phyloP scores from a whole-genome alignment of 2,113 vertebrate species.

The Pollimyrus isidori region DNA sequence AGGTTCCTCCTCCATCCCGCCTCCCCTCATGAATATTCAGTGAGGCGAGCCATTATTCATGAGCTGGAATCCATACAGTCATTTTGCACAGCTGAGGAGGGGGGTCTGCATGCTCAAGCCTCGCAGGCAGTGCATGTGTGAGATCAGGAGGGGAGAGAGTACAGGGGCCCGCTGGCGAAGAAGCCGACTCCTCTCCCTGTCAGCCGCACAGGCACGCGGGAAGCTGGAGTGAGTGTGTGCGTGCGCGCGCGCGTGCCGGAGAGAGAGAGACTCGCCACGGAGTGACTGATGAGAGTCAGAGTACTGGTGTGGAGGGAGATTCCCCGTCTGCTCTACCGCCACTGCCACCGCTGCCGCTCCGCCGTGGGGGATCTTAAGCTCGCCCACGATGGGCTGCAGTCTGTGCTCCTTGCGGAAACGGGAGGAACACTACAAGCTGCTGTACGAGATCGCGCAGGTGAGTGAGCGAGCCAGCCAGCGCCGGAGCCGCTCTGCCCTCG shows the following conservation, averaged over 20 bases:
- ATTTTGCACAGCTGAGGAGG: slow-evolving; percentile 79
- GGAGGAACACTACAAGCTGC: slow-evolving; percentile 98
- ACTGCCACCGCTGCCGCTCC: slow-evolving; percentile 57
- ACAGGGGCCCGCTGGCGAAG: neutral
- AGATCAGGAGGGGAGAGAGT: neutral
- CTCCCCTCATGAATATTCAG: slow-evolving; percentile 81
- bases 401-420: slow-evolving; percentile 96
- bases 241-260: slow-evolving; percentile 26
- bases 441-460: slow-evolving; percentile 98
- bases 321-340: slow-evolving; percentile 70
- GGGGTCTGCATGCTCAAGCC: slow-evolving; percentile 69
- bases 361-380: slow-evolving; percentile 72
- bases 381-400: slow-evolving; percentile 96
- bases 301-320: slow-evolving; percentile 78
- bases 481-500: neutral
- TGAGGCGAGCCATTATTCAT: slow-evolving; percentile 78
- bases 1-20: slow-evolving; percentile 10
- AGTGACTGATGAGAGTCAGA: slow-evolving; percentile 83
- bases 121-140: slow-evolving; percentile 64
- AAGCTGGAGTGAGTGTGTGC: slow-evolving; percentile 4
- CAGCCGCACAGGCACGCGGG: slow-evolving; percentile 15
- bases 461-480: slow-evolving; percentile 37
- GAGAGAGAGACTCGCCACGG: slow-evolving; percentile 65
- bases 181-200: neutral
- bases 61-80: slow-evolving; percentile 82